Conservation (phyloP, 2,888 invertebrate species). For the Diabrotica balteata region DNA sequence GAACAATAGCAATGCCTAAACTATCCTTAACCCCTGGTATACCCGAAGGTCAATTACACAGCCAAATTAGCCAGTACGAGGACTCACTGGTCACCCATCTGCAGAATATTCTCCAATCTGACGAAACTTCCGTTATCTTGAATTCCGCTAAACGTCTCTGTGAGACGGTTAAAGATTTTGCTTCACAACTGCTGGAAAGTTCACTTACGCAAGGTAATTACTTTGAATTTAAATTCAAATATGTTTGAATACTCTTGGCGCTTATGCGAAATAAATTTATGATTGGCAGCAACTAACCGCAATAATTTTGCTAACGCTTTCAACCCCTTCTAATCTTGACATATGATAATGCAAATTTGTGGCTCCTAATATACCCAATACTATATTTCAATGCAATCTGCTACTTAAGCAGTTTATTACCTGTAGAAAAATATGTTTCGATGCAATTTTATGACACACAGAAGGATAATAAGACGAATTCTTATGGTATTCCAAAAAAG, state of each 20-base stretch:
- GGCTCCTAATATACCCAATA: too few relatives aligned
- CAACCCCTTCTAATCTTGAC: too few relatives aligned
- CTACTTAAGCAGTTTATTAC: too few relatives aligned
- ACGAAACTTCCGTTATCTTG: constrained; percentile 75
- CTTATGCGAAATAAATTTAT: too few relatives aligned
- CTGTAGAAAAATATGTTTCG: too few relatives aligned
- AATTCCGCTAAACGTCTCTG: constrained; percentile 76
- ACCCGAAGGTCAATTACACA: constrained; percentile 61
- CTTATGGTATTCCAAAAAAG: too few relatives aligned
- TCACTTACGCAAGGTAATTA: constrained; percentile 58
- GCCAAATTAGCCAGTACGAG: constrained; percentile 74
- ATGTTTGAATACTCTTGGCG: too few relatives aligned
- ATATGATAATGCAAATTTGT: too few relatives aligned
- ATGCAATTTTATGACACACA: too few relatives aligned
- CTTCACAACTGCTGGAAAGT: constrained; percentile 68
- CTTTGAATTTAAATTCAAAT: too few relatives aligned
- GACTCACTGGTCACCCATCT: constrained; percentile 80
- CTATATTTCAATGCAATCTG: too few relatives aligned
- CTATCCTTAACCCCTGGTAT: constrained; percentile 62
- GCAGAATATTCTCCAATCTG: constrained; percentile 84
- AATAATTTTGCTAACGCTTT: neutral
- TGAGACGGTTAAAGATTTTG: constrained; percentile 80
- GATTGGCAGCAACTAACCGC: neutral
- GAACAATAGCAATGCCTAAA: constrained; percentile 70
- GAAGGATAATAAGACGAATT: too few relatives aligned